Base-by-base conservation (phyloP, 1,140 invertebrate genomes). In the Philopotamus ludificatus region DNA sequence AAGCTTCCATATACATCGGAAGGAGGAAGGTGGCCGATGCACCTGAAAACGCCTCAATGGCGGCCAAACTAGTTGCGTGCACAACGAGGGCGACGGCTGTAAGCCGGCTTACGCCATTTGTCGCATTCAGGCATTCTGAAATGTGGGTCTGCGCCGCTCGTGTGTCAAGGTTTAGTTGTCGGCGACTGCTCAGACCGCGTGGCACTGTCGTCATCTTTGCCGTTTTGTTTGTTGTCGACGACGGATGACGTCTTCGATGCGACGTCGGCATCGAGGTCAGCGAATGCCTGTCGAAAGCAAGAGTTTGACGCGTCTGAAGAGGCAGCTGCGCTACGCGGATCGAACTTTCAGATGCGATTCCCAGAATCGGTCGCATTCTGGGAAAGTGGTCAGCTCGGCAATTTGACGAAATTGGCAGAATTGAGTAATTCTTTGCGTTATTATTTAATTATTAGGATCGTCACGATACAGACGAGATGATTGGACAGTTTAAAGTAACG, bases 81-180 rank as follows among this genome's bases (percentile, higher is more conserved):
- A 47, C 8, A 47, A 47, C 8, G 44, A 47, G 18, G n/a, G 18
- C 7, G 44, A 12, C 44, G 15, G 10, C n/a, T n/a, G n/a, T n/a
- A n/a, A n/a, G n/a, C n/a, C n/a, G n/a, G n/a, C n/a, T n/a, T 34
- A 10, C 12, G 51, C 2, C 18, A 54, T 12, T 26, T 54, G 25
- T 20, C 10, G 22, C 15, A 57, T 57, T 41, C 34, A 44, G 20
- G 42, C 45, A 23, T 60, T 20, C 57, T 60, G 42, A 60, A 60
- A 60, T 44, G 42, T 44, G 41, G 57, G 57, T 60, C 57, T 44
- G 16, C 15, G 51, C 18, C 34, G 53, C 9, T 41, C 23, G 21
- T n/a, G 23, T 47, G 57, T 60, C 57, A 60, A 60, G 57, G 57
- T 47, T 57, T 57, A 34, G 28, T n/a, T n/a, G n/a, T n/a, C n/a